Conservation (phyloP, 2,797 vertebrate genomes). For the Xenentodon cancila region DNA sequence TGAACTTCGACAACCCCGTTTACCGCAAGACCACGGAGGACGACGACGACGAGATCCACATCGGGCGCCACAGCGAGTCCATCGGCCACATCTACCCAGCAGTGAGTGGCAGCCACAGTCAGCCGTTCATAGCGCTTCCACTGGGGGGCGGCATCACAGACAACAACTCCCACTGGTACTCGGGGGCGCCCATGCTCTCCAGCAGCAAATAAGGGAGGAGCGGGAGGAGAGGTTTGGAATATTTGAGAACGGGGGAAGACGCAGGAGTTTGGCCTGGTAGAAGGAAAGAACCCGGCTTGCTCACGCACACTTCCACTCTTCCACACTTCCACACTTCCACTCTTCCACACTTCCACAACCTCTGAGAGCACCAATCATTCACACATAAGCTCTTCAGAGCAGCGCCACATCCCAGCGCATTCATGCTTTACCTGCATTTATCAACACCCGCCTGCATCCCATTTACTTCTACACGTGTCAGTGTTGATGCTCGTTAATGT, state of each 20-base stretch:
- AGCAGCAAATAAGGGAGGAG: slow-evolving; percentile 76
- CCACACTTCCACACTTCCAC: slow-evolving; percentile 37
- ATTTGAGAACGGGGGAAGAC: slow-evolving; percentile 18
- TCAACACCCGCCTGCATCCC: slow-evolving; percentile 21
- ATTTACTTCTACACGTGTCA: slow-evolving; percentile 24
- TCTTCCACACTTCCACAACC: slow-evolving; percentile 30
- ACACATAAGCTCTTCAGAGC: slow-evolving; percentile 35
- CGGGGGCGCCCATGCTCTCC: slow-evolving; percentile 81
- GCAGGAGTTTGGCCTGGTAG: slow-evolving; percentile 38
- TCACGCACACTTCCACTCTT: slow-evolving; percentile 33
- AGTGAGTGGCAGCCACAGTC: slow-evolving; percentile 88
- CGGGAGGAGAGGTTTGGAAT: slow-evolving; percentile 14
- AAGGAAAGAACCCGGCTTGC: slow-evolving; percentile 53
- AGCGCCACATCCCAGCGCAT: slow-evolving; percentile 4
- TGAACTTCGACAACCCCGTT: slow-evolving; percentile 99
- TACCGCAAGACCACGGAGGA: slow-evolving; percentile 96
- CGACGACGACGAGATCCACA: slow-evolving; percentile 97
- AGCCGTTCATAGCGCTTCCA: slow-evolving; percentile 84
- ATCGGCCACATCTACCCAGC: slow-evolving; percentile 97
- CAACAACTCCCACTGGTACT: slow-evolving; percentile 86
- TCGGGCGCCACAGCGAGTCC: slow-evolving; percentile 90
- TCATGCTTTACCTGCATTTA: slow-evolving; percentile 41
- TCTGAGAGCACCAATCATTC: slow-evolving; percentile 35
- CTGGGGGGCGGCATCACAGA: slow-evolving; percentile 81
- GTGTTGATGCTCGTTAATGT: slow-evolving; percentile 22